These are phyloP conservation scores for Platyrinchus mystaceus DNA, from an alignment of 2,797 vertebrate genomes.

Conservation along the genomic window DNA sequence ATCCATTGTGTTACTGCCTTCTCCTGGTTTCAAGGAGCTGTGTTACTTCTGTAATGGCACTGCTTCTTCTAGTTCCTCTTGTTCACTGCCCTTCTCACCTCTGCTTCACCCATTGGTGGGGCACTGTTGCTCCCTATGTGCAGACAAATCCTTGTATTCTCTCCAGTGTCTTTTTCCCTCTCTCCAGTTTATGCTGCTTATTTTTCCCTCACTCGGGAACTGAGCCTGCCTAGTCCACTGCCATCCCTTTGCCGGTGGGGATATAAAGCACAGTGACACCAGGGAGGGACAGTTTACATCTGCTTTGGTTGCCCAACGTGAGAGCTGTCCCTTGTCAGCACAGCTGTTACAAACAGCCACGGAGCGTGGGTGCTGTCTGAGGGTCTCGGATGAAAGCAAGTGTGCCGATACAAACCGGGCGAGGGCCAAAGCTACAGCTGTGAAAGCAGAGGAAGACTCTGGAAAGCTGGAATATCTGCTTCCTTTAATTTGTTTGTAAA, in stretches of 20 bases:
- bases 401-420: fast-evolving
- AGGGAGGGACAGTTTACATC: neutral
- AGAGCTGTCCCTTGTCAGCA: neutral
- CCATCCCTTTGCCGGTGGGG: fast-evolving
- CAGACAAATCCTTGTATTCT: neutral
- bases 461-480: neutral
- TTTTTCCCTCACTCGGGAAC: neutral
- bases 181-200: neutral
- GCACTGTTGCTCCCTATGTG: fast-evolving
- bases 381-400: fast-evolving
- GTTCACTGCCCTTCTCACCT: neutral
- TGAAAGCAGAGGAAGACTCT: neutral
- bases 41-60: fast-evolving
- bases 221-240: neutral
- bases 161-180: neutral
- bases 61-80: neutral
- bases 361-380: neutral
- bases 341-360: fast-evolving
- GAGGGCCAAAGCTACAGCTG: neutral
- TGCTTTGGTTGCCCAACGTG: fast-evolving
- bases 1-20: neutral
- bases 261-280: neutral
- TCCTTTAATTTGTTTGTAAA: neutral
- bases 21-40: neutral
- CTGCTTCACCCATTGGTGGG: neutral